phyloP scores from a whole-genome alignment of 1,140 invertebrate species.

The Charaxes varanes region DNA sequence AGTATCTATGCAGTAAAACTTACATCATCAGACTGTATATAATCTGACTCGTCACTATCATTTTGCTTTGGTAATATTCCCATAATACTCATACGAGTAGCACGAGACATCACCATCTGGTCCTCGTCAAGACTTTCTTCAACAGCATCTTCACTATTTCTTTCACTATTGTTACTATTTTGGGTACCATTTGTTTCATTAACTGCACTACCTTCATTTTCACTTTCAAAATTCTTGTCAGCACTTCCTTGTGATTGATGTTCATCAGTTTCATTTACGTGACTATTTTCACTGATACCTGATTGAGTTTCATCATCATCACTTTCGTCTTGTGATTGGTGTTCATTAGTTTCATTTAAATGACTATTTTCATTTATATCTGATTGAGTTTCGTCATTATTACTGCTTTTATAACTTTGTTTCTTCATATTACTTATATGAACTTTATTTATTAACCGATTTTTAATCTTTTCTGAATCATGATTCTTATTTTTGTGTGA shows the following conservation, averaged over 20 bases:
- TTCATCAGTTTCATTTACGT: not conserved
- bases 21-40: conserved; percentile 65
- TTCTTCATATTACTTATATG: too few species aligned
- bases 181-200: conserved; percentile 5
- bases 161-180: conserved; percentile 2
- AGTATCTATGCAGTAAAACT: too few species aligned
- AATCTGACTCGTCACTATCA: conserved; percentile 65
- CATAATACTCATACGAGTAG: conserved; percentile 68
- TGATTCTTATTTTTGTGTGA: too few species aligned
- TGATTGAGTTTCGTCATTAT: too few species aligned
- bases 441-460: too few species aligned
- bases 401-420: too few species aligned
- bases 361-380: conserved; percentile 4
- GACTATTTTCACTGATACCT: not conserved
- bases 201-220: conserved; percentile 1
- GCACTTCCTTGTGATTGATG: too few species aligned
- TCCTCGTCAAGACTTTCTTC: conserved; percentile 52
- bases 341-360: conserved; percentile 7
- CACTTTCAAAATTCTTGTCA: conserved; percentile 2
- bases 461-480: too few species aligned
- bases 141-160: conserved; percentile 15
- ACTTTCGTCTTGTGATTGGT: conserved; percentile 1
- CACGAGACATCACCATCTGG: conserved; percentile 57
- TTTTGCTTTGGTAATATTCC: conserved; percentile 54
- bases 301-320: conserved; percentile 6